Evolutionary conservation across 1,140 invertebrate genomes (phyloP).

Genomic region (Tetragonula clypearis): DNA sequence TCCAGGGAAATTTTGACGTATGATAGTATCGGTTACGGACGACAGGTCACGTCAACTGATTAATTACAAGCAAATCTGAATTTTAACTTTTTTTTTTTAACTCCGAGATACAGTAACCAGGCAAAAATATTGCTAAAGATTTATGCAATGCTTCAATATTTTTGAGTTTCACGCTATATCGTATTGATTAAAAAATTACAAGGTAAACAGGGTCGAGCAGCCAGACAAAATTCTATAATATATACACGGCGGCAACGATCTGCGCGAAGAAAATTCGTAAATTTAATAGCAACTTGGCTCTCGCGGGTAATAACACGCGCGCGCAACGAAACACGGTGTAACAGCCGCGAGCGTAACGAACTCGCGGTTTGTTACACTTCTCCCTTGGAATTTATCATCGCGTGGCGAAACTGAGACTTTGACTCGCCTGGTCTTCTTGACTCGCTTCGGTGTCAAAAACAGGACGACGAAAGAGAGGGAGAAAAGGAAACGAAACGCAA

Average conservation of each 20-base stretch:
- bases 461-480: too few relatives aligned
- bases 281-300: neutral
- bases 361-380: neutral
- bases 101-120: too few relatives aligned
- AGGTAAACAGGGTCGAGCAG: neutral
- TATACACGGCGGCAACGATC: neutral
- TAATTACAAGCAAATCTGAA: too few relatives aligned
- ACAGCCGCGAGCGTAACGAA: conserved; percentile 21
- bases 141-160: too few relatives aligned
- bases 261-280: neutral
- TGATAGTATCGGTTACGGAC: neutral
- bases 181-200: neutral
- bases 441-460: neutral
- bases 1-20: neutral
- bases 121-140: too few relatives aligned
- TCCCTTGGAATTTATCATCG: neutral
- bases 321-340: neutral
- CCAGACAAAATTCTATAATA: neutral
- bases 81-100: too few relatives aligned
- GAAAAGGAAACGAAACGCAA: neutral
- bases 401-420: neutral
- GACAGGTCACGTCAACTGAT: too few relatives aligned
- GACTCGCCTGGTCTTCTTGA: neutral
- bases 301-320: neutral
- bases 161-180: too few relatives aligned